These are phyloP conservation scores for Eupithecia abbreviata DNA, from an alignment of 2,888 invertebrate species.

Conservation along the genomic window DNA sequence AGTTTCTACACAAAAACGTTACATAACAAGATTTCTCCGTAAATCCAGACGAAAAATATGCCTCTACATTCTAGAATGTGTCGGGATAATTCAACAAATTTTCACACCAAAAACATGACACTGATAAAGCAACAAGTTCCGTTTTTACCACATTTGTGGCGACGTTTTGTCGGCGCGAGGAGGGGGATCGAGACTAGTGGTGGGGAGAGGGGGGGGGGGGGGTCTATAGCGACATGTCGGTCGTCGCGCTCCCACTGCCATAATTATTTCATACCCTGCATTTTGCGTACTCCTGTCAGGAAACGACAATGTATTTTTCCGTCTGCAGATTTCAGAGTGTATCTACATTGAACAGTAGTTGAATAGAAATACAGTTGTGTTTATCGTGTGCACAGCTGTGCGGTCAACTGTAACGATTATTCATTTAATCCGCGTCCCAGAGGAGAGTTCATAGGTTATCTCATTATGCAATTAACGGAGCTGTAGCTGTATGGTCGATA, in stretches of 20 bases:
- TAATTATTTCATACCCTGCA: conserved; percentile 81
- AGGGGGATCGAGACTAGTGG: conserved; percentile 36
- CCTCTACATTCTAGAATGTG: conserved; percentile 47
- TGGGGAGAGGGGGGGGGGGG: conserved; percentile 34
- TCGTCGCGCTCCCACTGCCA: conserved; percentile 63
- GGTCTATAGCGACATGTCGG: conserved; percentile 54
- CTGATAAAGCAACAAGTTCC: conserved; percentile 80
- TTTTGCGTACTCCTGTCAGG: conserved; percentile 64
- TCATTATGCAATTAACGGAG: conserved; percentile 38
- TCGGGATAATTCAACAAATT: conserved; percentile 58
- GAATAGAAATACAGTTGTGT: neutral
- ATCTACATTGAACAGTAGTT: neutral
- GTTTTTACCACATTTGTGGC: conserved; percentile 73
- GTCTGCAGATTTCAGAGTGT: conserved; percentile 53
- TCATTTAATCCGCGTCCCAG: conserved; percentile 27
- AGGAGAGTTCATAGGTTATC: conserved; percentile 40
- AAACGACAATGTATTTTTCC: conserved; percentile 72
- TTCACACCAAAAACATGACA: conserved; percentile 66
- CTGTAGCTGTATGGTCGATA: conserved; percentile 29
- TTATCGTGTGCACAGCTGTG: neutral
- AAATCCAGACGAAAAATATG: conserved; percentile 36
- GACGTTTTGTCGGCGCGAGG: conserved; percentile 63
- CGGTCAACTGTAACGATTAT: conserved; percentile 24
- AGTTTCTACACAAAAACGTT: conserved; percentile 24
- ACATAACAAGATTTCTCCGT: conserved; percentile 28